A percentile compares a stretch with the other conserved stretches of the same genome.
Evolutionary conservation across 2,797 vertebrate species (phyloP).

Genomic region (Chrosomus eos): DNA sequence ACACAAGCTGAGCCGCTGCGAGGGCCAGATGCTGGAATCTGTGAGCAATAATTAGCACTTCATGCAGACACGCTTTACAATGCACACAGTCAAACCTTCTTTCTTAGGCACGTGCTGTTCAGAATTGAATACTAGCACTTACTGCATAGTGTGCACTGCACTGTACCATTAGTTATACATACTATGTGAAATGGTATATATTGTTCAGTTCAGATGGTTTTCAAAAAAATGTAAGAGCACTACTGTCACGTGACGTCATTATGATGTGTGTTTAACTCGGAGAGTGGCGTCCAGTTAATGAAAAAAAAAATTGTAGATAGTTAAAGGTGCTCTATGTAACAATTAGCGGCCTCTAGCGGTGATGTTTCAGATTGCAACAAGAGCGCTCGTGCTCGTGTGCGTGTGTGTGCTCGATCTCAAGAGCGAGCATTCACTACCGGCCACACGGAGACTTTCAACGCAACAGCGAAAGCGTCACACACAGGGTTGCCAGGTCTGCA

Average conservation of each 20-base stretch:
- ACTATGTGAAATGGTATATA: too few species aligned
- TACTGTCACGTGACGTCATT: not conserved
- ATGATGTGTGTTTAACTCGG: not conserved
- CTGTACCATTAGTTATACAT: too few species aligned
- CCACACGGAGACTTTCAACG: too few species aligned
- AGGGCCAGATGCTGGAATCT: constrained; percentile 40
- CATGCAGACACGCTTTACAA: not conserved
- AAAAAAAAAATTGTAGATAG: not conserved
- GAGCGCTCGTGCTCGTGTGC: too few species aligned
- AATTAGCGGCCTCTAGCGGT: too few species aligned
- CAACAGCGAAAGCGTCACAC: too few species aligned
- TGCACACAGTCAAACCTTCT: not conserved
- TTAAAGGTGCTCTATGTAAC: too few species aligned
- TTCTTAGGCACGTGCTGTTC: not conserved
- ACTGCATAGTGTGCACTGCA: not conserved
- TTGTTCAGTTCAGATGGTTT: not conserved
- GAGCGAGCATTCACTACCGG: too few species aligned
- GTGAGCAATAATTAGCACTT: constrained; percentile 23
- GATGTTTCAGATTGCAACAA: too few species aligned
- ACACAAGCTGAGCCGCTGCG: constrained; percentile 49
- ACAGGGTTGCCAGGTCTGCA: too few species aligned
- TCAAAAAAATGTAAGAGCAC: not conserved
- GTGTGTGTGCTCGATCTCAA: too few species aligned
- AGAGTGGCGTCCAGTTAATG: not conserved
- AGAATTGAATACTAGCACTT: not conserved